Percentiles rank a stretch among this genome's conserved stretches.
Evolutionary conservation across 2,888 invertebrate species (phyloP).

Genomic region (Mongoloraphidia duomilia): DNA sequence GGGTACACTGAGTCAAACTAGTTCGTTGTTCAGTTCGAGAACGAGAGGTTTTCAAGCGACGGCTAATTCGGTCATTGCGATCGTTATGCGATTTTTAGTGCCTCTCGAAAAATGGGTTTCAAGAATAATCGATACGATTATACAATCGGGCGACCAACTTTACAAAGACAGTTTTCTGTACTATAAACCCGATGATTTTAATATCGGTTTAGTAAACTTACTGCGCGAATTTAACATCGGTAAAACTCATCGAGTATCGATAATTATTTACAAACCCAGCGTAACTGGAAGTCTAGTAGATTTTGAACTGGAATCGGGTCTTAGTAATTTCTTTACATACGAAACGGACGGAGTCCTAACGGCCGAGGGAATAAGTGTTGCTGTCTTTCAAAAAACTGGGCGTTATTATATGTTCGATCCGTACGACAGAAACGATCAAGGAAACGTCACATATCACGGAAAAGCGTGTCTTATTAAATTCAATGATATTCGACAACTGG

Average conservation of each 20-base stretch:
- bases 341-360: slow-evolving; percentile 41
- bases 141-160: slow-evolving; percentile 41
- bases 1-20: slow-evolving; percentile 26
- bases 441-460: slow-evolving; percentile 18
- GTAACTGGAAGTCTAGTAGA: slow-evolving; percentile 25
- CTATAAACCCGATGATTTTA: slow-evolving; percentile 32
- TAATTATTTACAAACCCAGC: slow-evolving; percentile 29
- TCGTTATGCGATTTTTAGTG: slow-evolving; percentile 38
- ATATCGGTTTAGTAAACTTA: slow-evolving; percentile 24
- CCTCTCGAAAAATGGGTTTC: slow-evolving; percentile 39
- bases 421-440: slow-evolving; percentile 37
- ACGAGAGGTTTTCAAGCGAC: slow-evolving; percentile 34
- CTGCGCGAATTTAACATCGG: slow-evolving; percentile 40
- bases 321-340: slow-evolving; percentile 42
- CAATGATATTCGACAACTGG: slow-evolving; percentile 14
- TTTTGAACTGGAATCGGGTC: slow-evolving; percentile 25
- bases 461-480: slow-evolving; percentile 18
- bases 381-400: slow-evolving; percentile 35
- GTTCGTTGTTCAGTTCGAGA: slow-evolving; percentile 27
- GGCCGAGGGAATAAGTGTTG: slow-evolving; percentile 35
- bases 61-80: slow-evolving; percentile 35
- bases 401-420: slow-evolving; percentile 48
- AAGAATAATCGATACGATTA: slow-evolving; percentile 36
- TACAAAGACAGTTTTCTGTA: slow-evolving; percentile 45
- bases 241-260: slow-evolving; percentile 35